These are phyloP conservation scores for Chlorodrepanis virens DNA, from an alignment of 2,113 vertebrate species.

Conservation along the genomic window DNA sequence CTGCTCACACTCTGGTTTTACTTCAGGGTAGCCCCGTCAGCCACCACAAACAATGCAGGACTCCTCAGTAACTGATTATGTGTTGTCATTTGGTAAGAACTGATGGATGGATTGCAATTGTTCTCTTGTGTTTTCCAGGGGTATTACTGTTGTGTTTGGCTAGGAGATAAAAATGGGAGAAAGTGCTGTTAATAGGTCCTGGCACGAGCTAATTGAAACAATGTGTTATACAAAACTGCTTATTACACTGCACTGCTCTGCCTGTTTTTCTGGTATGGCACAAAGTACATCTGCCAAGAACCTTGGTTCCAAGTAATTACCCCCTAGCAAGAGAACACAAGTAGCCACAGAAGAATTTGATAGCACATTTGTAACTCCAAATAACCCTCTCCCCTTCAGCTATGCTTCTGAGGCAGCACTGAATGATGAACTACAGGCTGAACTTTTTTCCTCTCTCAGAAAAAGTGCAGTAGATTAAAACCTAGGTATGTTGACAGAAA, in stretches of 20 bases:
- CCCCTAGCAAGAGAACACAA: neutral
- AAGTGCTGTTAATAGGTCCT: constrained; percentile 15
- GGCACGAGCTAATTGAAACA: neutral
- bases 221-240: neutral
- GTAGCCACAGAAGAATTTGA: neutral
- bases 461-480: neutral
- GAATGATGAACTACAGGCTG: neutral
- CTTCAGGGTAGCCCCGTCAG: neutral
- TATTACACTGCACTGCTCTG: neutral
- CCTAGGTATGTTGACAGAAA: neutral
- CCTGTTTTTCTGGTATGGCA: constrained; percentile 24
- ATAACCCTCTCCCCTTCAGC: neutral
- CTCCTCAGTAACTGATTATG: neutral
- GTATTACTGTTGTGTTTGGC: neutral
- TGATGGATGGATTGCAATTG: neutral
- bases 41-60: neutral
- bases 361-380: neutral
- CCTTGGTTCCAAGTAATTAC: neutral
- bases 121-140: neutral
- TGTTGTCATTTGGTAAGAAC: neutral
- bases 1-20: neutral
- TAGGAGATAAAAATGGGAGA: neutral
- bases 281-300: neutral
- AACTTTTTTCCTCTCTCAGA: neutral
- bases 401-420: neutral